These are phyloP conservation scores for Psittacula echo DNA, from an alignment of 2,797 vertebrate species.

Conservation along the genomic window DNA sequence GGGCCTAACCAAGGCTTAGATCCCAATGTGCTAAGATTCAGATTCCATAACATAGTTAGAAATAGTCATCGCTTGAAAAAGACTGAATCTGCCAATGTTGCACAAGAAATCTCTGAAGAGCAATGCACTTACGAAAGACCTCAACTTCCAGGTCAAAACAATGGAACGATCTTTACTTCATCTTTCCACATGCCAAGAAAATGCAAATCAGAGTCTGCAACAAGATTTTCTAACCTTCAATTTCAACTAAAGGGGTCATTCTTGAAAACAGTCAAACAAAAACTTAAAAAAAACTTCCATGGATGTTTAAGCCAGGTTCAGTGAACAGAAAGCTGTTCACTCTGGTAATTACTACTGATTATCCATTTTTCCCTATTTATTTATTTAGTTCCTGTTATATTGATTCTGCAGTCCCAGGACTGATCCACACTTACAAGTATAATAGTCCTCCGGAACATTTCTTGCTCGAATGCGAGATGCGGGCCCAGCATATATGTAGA, in stretches of 20 bases:
- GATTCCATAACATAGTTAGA: background rate
- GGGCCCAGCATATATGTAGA: conserved; percentile 87
- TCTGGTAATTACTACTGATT: background rate
- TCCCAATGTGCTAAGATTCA: background rate
- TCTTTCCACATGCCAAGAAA: background rate
- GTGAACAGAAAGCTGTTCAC: background rate
- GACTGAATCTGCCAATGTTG: background rate
- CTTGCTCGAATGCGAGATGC: conserved; percentile 86
- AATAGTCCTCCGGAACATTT: conserved; percentile 84
- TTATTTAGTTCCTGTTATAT: background rate
- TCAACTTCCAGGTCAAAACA: background rate
- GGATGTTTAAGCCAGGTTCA: background rate
- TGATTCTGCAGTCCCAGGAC: background rate
- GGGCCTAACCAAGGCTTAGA: background rate
- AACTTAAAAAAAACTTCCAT: background rate
- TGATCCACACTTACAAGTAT: conserved; percentile 83
- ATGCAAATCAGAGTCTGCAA: background rate
- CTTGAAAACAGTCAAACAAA: background rate
- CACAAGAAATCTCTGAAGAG: background rate
- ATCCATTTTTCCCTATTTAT: background rate
- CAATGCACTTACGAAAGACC: background rate
- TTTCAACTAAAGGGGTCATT: background rate
- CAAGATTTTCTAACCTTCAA: background rate
- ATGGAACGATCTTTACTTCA: background rate
- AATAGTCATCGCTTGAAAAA: background rate